Conservation (phyloP, 2,797 vertebrate species). For the Champsocephalus gunnari region DNA sequence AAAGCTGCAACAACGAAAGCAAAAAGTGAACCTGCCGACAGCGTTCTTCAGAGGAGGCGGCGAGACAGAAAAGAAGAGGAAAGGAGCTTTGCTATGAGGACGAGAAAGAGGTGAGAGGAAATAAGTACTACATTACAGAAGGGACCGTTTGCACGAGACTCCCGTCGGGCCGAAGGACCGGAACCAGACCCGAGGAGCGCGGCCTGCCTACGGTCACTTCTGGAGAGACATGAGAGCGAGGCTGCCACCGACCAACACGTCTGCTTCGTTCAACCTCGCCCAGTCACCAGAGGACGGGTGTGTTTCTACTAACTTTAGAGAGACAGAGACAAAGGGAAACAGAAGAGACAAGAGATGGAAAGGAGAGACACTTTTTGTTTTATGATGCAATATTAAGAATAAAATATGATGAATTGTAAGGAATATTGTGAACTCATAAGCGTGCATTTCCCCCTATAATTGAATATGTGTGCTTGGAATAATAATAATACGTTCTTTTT, state of each 20-base stretch:
- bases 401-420: background rate
- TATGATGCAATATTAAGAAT: background rate
- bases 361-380: background rate
- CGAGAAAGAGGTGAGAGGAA: constrained; percentile 52
- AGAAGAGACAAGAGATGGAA: background rate
- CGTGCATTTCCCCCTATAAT: background rate
- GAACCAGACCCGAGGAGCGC: constrained; percentile 34
- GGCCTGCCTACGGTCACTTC: constrained; percentile 18
- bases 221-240: background rate
- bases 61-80: background rate
- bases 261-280: constrained; percentile 13
- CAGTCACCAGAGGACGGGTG: background rate
- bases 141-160: constrained; percentile 50
- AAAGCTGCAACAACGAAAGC: constrained; percentile 46
- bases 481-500: too few species aligned
- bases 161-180: constrained; percentile 46
- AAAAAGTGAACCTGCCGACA: constrained; percentile 51
- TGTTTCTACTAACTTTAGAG: background rate
- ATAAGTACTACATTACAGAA: constrained; percentile 69
- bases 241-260: background rate
- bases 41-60: constrained; percentile 21
- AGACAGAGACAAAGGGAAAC: background rate
- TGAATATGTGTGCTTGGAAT: too few species aligned
- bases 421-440: background rate
- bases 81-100: constrained; percentile 50